These are phyloP conservation scores for Rhinophrynus dorsalis DNA, from an alignment of 2,797 vertebrate species.

Conservation along the genomic window DNA sequence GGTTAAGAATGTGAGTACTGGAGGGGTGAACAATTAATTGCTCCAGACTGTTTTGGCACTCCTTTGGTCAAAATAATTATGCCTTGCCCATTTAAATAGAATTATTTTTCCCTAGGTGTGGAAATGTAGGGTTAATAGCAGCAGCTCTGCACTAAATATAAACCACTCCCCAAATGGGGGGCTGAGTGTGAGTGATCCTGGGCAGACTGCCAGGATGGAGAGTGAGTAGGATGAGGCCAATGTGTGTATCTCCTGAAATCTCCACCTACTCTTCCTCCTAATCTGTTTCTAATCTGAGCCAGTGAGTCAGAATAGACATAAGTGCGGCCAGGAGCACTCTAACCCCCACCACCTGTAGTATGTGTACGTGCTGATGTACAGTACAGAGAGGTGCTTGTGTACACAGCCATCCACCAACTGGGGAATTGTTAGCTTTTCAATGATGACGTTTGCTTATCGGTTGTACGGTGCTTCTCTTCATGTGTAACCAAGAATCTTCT, in stretches of 20 bases:
- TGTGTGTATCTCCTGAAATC: not conserved
- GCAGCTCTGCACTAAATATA: not conserved
- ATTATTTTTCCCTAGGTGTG: too few species aligned
- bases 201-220: slow-evolving; percentile 25
- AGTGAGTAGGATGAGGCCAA: slow-evolving; percentile 8
- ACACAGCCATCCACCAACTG: too few species aligned
- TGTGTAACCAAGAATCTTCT: too few species aligned
- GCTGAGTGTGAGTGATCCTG: not conserved
- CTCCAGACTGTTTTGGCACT: too few species aligned
- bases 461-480: too few species aligned
- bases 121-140: not conserved
- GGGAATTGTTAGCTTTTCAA: too few species aligned
- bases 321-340: not conserved
- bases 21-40: too few species aligned
- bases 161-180: not conserved
- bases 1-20: too few species aligned
- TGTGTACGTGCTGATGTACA: slow-evolving; percentile 12
- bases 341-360: not conserved
- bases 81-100: too few species aligned
- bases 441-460: too few species aligned
- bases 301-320: slow-evolving; percentile 4
- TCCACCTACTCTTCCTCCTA: not conserved
- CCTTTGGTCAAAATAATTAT: too few species aligned
- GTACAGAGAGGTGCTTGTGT: not conserved
- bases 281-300: slow-evolving; percentile 25